Conservation (phyloP, 1,140 invertebrate genomes). For the Pogonognathellus flavescens region DNA sequence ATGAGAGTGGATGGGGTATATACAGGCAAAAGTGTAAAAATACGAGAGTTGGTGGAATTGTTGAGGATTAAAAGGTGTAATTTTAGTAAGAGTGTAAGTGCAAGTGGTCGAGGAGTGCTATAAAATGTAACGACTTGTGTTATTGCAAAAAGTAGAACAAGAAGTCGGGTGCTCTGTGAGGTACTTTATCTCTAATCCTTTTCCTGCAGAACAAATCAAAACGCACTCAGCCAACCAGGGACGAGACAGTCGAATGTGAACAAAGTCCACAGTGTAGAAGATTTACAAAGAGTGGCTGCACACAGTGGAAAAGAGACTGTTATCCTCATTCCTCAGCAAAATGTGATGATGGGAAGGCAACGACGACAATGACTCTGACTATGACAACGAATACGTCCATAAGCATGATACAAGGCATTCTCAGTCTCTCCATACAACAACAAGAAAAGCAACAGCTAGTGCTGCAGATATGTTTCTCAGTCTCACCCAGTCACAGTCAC, state of each 20-base stretch:
- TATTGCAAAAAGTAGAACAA: slow-evolving; percentile 47
- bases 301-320: slow-evolving; percentile 1
- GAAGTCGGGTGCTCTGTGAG: slow-evolving; percentile 27
- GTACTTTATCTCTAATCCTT: slow-evolving; percentile 47
- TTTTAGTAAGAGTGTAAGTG: slow-evolving; percentile 34
- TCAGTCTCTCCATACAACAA: slow-evolving; percentile 7
- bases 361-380: not conserved
- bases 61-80: slow-evolving; percentile 47
- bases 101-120: slow-evolving; percentile 31
- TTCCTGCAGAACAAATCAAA: slow-evolving; percentile 50
- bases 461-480: not conserved
- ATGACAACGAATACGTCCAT: not conserved
- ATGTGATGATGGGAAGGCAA: slow-evolving; percentile 37
- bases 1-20: not conserved
- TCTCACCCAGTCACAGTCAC: too few relatives aligned
- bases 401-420: not conserved
- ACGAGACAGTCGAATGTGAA: not conserved
- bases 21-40: slow-evolving; percentile 20
- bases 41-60: slow-evolving; percentile 25
- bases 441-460: slow-evolving; percentile 23
- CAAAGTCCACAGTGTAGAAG: not conserved
- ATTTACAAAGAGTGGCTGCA: not conserved
- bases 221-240: slow-evolving; percentile 46
- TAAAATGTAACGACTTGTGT: slow-evolving; percentile 45
- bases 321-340: slow-evolving; percentile 22